A percentile compares a stretch with the other conserved stretches of the same genome.
phyloP scores from a whole-genome alignment of 2,113 vertebrate species.

The Xiphorhynchus elegans region DNA sequence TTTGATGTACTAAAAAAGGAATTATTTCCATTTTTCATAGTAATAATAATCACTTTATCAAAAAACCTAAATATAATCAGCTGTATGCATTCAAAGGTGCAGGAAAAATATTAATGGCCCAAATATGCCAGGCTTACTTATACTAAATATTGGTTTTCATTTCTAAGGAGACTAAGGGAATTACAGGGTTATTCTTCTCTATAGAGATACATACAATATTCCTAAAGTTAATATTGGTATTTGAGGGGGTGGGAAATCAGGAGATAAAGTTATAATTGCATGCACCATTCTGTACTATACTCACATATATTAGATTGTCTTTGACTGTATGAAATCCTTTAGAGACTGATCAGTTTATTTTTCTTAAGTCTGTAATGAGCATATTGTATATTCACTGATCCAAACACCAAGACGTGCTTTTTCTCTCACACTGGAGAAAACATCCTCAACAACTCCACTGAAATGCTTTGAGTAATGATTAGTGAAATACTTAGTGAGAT shows the following conservation, averaged over 20 bases:
- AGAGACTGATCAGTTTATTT: background rate
- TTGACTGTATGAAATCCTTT: background rate
- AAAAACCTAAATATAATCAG: background rate
- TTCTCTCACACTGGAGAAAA: background rate
- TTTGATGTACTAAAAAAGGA: background rate
- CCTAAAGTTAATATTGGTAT: background rate
- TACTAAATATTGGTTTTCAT: background rate
- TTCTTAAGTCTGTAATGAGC: background rate
- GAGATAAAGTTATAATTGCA: background rate
- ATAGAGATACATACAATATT: background rate
- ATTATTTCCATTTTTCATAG: background rate
- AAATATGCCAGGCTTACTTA: background rate
- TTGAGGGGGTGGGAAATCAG: rapidly evolving
- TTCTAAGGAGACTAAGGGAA: background rate
- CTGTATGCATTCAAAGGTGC: background rate
- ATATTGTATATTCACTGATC: background rate
- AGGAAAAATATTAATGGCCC: background rate
- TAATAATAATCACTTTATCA: background rate
- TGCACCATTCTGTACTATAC: background rate
- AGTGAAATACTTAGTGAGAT: background rate
- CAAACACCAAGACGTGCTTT: background rate
- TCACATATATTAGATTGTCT: background rate
- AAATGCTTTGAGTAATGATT: background rate
- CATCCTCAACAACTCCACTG: background rate
- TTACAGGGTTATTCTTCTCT: background rate